Conservation (phyloP, 1,140 invertebrate genomes). For the Thaumatotibia leucotreta region DNA sequence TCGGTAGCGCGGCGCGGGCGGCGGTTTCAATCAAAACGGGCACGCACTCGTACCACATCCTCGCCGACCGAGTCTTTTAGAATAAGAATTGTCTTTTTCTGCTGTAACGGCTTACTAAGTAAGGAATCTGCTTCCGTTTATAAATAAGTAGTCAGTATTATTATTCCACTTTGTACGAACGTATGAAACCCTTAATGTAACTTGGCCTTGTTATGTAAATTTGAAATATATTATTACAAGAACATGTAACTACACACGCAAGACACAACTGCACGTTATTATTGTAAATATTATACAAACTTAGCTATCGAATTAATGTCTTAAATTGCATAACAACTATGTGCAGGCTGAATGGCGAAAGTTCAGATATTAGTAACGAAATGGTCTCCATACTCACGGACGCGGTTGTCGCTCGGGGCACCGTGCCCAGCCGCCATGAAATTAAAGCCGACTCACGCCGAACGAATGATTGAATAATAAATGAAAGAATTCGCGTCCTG, state of each 20-base stretch:
- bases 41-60: conserved; percentile 72
- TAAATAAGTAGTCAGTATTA: neutral
- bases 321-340: neutral
- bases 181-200: too few relatives aligned
- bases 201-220: neutral
- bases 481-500: conserved; percentile 75
- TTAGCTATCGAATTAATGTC: neutral
- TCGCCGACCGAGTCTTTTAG: conserved; percentile 67
- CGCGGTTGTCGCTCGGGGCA: conserved; percentile 47
- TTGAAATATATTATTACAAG: neutral
- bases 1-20: conserved; percentile 47
- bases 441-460: conserved; percentile 73
- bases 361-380: conserved; percentile 29
- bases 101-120: conserved; percentile 35
- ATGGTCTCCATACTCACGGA: conserved; percentile 47
- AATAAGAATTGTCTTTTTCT: conserved; percentile 75
- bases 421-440: conserved; percentile 73
- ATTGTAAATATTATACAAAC: neutral
- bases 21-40: conserved; percentile 72
- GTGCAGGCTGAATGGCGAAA: neutral
- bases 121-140: conserved; percentile 38
- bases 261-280: neutral
- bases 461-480: conserved; percentile 77
- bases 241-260: neutral
- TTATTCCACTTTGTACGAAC: too few relatives aligned